Evolutionary conservation across 2,888 invertebrate species (phyloP).

Genomic region (Noctua pronuba): DNA sequence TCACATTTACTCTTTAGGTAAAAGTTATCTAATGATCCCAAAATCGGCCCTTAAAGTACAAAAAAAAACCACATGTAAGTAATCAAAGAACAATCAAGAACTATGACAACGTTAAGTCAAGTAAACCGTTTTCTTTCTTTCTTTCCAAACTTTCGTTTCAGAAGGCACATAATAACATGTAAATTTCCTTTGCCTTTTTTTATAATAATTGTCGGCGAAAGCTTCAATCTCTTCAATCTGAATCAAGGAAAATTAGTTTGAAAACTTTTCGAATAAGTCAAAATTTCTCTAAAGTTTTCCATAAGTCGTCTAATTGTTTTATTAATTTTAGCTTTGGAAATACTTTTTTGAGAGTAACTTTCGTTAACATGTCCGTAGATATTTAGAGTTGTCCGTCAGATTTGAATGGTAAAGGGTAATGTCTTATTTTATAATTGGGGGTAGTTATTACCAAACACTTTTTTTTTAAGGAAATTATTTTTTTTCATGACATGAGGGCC

Average conservation of each 20-base stretch:
- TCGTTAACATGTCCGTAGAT: background rate
- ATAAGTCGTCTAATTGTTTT: slow-evolving; percentile 58
- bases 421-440: background rate
- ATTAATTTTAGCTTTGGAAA: slow-evolving; percentile 53
- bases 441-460: no score
- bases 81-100: background rate
- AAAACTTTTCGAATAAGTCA: slow-evolving; percentile 64
- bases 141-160: slow-evolving; percentile 5
- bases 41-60: no score
- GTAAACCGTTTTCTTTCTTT: background rate
- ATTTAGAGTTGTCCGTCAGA: background rate
- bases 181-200: slow-evolving; percentile 53
- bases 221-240: slow-evolving; percentile 59
- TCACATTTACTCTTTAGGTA: no score
- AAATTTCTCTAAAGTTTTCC: slow-evolving; percentile 57
- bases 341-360: slow-evolving; percentile 29
- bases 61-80: background rate
- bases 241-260: slow-evolving; percentile 59
- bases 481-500: no score
- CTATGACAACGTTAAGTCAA: background rate
- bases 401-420: background rate
- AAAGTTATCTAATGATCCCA: no score
- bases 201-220: slow-evolving; percentile 58
- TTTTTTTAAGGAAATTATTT: no score
- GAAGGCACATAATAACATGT: slow-evolving; percentile 42